Base-by-base conservation (phyloP, 2,797 vertebrate genomes). In the Neopelma chrysocephalum region DNA sequence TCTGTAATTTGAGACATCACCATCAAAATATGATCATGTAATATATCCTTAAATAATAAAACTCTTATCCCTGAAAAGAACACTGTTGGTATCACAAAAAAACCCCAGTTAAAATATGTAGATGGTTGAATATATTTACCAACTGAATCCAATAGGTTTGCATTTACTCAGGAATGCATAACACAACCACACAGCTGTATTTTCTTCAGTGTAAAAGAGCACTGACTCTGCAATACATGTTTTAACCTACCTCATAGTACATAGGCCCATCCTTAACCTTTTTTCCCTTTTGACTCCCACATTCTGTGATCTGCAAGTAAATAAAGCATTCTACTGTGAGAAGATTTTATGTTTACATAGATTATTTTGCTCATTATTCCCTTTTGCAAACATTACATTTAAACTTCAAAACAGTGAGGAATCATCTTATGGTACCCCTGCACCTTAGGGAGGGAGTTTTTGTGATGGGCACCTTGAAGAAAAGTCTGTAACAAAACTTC, bases 231-330 rank as follows among this genome's bases (percentile, higher is more conserved):
- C 16, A 85, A 58, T 29, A 54, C 22, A 21, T 23, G 3, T 17
- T 75, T 69, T 70, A 56, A 96, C 98, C 51, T 94, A 98, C 98
- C 97, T 98, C 98, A 58, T 94, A 82, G 92, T 93, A 98, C 76
- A 97, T 20, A 6, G 98, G 97, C 27, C 51, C 10, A 29, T 97
- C 50, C 73, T 92, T 83, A 6, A 15, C 3, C n/a, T 96, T 98
- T 95, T 97, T 98, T 25, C 64, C 87, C 62, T 97, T 98, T 40
- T 68, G 93, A 84, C 78, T 73, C 53, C 94, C 95, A 64, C 38
- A 81, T 94, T 94, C 97, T 87, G 56, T 12, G 7, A 98, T 91
- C 98, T 98, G 95, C 64, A 98, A 97, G 72, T 56, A 96, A 93
- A 93, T 9, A 93, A 92, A 70, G 40, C 51, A 66, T 91, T 31